Evolutionary conservation across 2,113 vertebrate species (phyloP).

Genomic region (Myxocyprinus asiaticus): DNA sequence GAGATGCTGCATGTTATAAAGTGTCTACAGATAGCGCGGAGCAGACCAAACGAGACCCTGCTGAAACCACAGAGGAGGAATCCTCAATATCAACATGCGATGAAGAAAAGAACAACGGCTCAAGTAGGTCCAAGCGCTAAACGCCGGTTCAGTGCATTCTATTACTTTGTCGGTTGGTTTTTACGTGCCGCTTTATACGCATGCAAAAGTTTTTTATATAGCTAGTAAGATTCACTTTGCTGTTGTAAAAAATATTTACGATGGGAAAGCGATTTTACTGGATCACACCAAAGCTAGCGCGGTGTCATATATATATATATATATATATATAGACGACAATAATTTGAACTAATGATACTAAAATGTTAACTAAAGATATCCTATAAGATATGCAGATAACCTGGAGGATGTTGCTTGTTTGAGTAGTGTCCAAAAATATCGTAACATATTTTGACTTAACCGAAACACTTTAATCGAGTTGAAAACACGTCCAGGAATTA

Average conservation of each 20-base stretch:
- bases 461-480: neutral
- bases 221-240: slow-evolving; percentile 93
- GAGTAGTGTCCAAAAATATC: neutral
- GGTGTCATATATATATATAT: neutral
- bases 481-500: neutral
- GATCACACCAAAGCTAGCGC: slow-evolving; percentile 11
- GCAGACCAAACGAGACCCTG: slow-evolving; percentile 78
- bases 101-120: slow-evolving; percentile 84
- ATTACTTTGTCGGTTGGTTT: slow-evolving; percentile 80
- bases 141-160: slow-evolving; percentile 72
- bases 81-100: slow-evolving; percentile 85
- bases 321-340: too few species aligned
- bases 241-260: slow-evolving; percentile 96
- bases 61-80: slow-evolving; percentile 77
- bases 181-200: slow-evolving; percentile 98
- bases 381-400: too few species aligned
- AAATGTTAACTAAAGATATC: too few species aligned
- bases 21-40: slow-evolving; percentile 78
- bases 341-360: too few species aligned
- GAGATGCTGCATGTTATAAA: slow-evolving; percentile 72
- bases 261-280: slow-evolving; percentile 87
- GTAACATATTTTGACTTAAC: neutral
- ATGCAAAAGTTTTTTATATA: slow-evolving; percentile 95
- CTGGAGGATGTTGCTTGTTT: neutral
- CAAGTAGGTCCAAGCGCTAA: slow-evolving; percentile 83